These are phyloP conservation scores for Intellagama lesueurii DNA, from an alignment of 2,797 vertebrate species.

Conservation along the genomic window DNA sequence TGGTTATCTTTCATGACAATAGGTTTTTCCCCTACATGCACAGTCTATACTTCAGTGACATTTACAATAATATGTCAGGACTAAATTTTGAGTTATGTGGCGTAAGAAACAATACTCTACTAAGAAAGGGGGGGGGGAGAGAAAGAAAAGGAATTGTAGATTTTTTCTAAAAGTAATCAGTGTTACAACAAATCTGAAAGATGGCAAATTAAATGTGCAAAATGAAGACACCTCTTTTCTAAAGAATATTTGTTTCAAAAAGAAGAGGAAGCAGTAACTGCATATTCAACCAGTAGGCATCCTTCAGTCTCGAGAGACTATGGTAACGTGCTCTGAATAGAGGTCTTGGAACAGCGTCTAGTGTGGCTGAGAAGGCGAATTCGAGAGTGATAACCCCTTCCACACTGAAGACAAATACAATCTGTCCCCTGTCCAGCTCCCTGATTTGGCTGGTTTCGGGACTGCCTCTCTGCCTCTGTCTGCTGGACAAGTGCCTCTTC, in stretches of 20 bases:
- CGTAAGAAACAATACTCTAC: conserved; percentile 50
- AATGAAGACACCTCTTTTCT: background rate
- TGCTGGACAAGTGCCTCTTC: no score
- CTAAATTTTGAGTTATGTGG: conserved; percentile 51
- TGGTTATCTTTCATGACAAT: conserved; percentile 77
- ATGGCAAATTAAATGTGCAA: conserved; percentile 3
- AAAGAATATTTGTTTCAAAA: background rate
- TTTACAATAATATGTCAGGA: conserved; percentile 70
- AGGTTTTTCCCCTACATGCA: conserved; percentile 67
- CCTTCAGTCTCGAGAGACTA: no score
- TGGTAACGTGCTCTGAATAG: no score
- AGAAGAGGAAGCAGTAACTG: background rate
- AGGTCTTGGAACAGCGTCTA: no score
- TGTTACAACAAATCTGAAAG: background rate
- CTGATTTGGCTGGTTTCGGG: no score
- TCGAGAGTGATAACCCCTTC: no score
- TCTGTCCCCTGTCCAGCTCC: no score
- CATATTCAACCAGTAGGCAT: background rate
- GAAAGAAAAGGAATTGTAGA: background rate
- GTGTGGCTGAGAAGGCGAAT: no score
- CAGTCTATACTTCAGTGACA: conserved; percentile 76
- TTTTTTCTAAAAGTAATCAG: background rate
- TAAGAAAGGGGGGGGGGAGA: conserved; percentile 40
- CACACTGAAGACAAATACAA: no score
- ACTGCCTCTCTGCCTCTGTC: no score